These are phyloP conservation scores for Charanyca ferruginea DNA, from an alignment of 2,888 invertebrate species.

Conservation along the genomic window DNA sequence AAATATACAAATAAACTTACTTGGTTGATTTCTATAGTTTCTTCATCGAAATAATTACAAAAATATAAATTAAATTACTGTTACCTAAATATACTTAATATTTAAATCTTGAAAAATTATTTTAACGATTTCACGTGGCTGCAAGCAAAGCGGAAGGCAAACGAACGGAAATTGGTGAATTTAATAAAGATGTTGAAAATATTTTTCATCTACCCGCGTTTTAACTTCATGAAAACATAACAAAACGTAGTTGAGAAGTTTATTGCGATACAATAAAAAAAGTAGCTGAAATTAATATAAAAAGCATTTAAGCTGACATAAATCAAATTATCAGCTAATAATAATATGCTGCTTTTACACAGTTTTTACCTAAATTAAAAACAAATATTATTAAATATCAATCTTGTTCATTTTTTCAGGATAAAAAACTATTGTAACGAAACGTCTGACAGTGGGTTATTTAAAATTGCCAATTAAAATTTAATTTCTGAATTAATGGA, in stretches of 20 bases:
- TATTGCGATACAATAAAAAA: neutral
- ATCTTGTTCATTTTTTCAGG: neutral
- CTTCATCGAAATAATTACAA: constrained; percentile 32
- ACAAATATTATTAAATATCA: neutral
- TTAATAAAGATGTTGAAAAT: neutral
- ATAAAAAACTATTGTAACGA: constrained; percentile 7
- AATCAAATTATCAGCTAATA: neutral
- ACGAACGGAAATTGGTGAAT: constrained; percentile 47
- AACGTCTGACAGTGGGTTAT: constrained; percentile 32
- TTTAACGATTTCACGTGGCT: constrained; percentile 60
- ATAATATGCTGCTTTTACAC: neutral
- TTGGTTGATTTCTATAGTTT: constrained; percentile 7
- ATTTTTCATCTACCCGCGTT: constrained; percentile 61
- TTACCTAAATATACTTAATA: neutral
- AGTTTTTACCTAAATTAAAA: neutral
- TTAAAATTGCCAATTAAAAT: constrained; percentile 24
- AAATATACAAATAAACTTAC: constrained; percentile 32
- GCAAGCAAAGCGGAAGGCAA: constrained; percentile 51
- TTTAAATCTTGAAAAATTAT: neutral
- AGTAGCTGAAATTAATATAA: neutral
- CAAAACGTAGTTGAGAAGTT: constrained; percentile 18
- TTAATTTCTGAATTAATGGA: neutral
- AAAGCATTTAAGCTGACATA: neutral
- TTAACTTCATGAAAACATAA: constrained; percentile 15
- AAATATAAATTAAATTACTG: neutral